phyloP scores from a whole-genome alignment of 2,797 vertebrate genomes.

The Cossypha niveicapilla region DNA sequence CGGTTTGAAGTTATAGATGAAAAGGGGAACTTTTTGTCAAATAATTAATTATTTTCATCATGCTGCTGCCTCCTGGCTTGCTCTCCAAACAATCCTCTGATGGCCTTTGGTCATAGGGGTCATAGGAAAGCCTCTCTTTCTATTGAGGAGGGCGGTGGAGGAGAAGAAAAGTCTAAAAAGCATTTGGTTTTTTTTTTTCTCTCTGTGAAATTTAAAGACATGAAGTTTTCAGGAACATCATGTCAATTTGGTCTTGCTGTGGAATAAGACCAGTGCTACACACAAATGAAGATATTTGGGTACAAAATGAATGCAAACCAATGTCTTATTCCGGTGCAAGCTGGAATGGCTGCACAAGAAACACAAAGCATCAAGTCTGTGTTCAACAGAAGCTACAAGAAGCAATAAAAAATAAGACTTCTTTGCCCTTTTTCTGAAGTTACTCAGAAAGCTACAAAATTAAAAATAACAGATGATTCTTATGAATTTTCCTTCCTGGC shows the following conservation, averaged over 20 bases:
- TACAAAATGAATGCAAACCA: not conserved
- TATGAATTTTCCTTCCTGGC: not conserved
- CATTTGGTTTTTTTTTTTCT: accelerated
- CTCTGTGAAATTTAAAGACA: not conserved
- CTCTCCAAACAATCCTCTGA: not conserved
- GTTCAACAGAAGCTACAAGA: not conserved
- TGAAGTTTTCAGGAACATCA: not conserved
- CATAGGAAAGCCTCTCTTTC: not conserved
- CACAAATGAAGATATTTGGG: not conserved
- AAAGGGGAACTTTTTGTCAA: not conserved
- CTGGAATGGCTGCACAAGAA: not conserved
- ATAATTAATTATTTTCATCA: not conserved
- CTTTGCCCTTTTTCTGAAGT: not conserved
- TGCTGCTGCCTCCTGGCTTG: not conserved
- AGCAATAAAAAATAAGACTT: not conserved
- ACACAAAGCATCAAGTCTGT: not conserved
- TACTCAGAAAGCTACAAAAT: not conserved
- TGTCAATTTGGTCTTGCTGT: not conserved
- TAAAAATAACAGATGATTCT: not conserved
- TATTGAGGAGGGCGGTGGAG: not conserved
- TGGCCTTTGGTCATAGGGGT: not conserved
- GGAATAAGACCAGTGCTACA: not conserved
- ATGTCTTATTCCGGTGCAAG: not conserved
- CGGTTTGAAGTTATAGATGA: not conserved
- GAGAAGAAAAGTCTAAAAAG: not conserved